Percentiles rank a stretch among this genome's conserved stretches.
These are phyloP conservation scores for Microcebus murinus DNA, from an alignment of 2,113 vertebrate species.

Conservation along the genomic window DNA sequence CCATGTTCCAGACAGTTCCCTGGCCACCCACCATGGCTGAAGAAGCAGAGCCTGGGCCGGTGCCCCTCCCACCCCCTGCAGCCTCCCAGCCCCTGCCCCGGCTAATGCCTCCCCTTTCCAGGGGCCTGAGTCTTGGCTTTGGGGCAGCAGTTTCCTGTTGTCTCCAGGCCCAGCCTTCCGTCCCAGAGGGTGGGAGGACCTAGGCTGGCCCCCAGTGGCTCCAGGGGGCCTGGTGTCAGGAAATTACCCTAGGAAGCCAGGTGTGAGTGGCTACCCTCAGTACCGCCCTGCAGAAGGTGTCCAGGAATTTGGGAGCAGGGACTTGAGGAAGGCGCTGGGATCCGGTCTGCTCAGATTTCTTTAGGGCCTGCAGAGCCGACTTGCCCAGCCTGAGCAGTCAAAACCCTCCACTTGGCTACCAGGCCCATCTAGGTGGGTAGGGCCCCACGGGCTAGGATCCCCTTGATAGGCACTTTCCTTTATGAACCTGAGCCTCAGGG, in stretches of 20 bases:
- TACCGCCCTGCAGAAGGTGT: rapidly evolving
- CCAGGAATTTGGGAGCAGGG: rapidly evolving
- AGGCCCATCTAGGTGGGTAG: background rate
- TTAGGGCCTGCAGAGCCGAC: background rate
- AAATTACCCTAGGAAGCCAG: too few species aligned
- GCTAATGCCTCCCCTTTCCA: background rate
- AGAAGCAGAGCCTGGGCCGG: background rate
- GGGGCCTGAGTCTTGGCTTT: background rate
- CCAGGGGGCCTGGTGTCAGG: background rate
- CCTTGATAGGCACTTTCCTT: background rate
- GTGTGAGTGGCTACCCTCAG: background rate
- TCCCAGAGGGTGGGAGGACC: background rate
- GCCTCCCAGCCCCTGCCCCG: background rate
- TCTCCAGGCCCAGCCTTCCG: background rate
- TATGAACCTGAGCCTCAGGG: background rate
- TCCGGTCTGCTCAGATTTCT: background rate
- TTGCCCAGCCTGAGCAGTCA: background rate
- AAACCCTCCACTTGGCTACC: too few species aligned
- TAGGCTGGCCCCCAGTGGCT: background rate
- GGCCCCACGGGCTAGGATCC: background rate
- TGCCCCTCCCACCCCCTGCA: background rate
- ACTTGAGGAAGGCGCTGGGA: too few species aligned
- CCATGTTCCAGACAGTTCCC: background rate
- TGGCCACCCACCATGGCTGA: background rate
- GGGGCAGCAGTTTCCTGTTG: background rate